Evolutionary conservation across 2,113 vertebrate genomes (phyloP).

Genomic region (Triplophysa dalaica): DNA sequence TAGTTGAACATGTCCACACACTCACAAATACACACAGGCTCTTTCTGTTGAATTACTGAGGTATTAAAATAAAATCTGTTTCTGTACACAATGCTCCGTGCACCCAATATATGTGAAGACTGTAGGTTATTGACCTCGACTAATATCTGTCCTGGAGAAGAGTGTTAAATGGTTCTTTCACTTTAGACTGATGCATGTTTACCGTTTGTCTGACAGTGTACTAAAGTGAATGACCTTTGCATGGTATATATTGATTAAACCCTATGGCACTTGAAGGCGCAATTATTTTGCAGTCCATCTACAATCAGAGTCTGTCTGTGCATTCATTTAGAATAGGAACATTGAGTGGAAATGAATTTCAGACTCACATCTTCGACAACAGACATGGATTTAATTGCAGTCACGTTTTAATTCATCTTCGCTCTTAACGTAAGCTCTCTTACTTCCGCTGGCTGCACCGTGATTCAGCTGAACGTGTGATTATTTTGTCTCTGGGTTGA

Average conservation of each 20-base stretch:
- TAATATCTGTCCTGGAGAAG: neutral
- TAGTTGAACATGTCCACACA: too few relatives aligned
- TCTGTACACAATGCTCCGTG: neutral
- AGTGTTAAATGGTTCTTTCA: neutral
- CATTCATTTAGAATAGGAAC: neutral
- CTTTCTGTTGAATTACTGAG: neutral
- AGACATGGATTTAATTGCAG: neutral
- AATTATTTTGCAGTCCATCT: neutral
- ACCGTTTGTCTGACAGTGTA: neutral
- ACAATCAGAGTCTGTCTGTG: neutral
- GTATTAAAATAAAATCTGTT: neutral
- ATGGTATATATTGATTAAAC: neutral
- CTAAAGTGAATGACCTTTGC: neutral
- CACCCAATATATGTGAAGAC: neutral
- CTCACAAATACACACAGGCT: neutral
- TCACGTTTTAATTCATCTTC: neutral
- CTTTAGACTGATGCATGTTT: neutral
- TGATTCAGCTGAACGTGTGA: conserved; percentile 76
- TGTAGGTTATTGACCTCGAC: neutral
- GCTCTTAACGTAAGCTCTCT: conserved; percentile 9
- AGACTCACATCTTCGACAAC: neutral
- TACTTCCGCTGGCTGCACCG: conserved; percentile 47
- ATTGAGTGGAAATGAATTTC: neutral
- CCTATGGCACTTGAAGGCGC: neutral
- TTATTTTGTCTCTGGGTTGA: conserved; percentile 81